Evolutionary conservation across 2,888 invertebrate genomes (phyloP).

Genomic region (Clivina fossor): DNA sequence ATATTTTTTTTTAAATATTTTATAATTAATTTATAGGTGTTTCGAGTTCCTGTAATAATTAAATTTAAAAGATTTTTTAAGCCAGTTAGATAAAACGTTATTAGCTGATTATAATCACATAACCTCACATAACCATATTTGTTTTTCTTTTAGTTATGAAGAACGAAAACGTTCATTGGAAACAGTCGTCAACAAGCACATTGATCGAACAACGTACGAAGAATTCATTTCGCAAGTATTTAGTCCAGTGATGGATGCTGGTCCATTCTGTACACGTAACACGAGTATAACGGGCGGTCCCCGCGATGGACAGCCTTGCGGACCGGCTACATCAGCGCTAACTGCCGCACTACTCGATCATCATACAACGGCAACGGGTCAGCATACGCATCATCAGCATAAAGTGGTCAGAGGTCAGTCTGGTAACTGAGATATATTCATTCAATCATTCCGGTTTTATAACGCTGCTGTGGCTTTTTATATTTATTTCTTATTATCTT

Average conservation of each 20-base stretch:
- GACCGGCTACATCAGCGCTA: slow-evolving; percentile 57
- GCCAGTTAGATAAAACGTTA: no score
- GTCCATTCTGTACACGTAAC: slow-evolving; percentile 51
- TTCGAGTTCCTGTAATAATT: slow-evolving; percentile 25
- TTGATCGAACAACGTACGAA: slow-evolving; percentile 87
- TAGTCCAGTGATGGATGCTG: slow-evolving; percentile 64
- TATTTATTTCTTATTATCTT: no score
- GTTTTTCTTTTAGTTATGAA: slow-evolving; percentile 70
- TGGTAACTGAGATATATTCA: no score
- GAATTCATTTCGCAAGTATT: slow-evolving; percentile 76
- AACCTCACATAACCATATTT: no score
- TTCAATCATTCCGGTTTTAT: no score
- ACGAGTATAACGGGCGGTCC: slow-evolving; percentile 39
- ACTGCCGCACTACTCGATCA: slow-evolving; percentile 62
- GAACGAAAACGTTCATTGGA: slow-evolving; percentile 85
- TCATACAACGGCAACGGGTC: slow-evolving; percentile 52
- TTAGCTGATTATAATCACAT: no score
- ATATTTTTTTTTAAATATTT: no score
- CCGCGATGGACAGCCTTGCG: slow-evolving; percentile 45
- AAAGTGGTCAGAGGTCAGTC: slow-evolving; percentile 31
- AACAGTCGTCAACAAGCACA: slow-evolving; percentile 82
- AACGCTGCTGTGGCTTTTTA: no score
- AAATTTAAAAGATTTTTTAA: no score
- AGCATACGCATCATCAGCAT: slow-evolving; percentile 20
- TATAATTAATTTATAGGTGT: no score